Evolutionary conservation across 2,113 vertebrate species (phyloP).

Genomic region (Athene noctua): DNA sequence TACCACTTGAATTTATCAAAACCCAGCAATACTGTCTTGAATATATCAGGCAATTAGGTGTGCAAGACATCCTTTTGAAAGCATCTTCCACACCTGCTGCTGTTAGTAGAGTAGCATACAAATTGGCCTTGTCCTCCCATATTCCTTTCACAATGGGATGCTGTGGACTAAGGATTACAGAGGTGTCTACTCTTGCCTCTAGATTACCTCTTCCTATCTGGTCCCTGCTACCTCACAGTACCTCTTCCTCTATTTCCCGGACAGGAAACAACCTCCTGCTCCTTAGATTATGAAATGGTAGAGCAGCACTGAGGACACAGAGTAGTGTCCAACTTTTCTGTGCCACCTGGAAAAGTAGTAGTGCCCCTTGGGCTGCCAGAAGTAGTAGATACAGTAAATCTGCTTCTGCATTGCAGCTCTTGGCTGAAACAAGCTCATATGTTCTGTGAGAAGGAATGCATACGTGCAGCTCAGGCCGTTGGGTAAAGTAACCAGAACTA

Average conservation of each 20-base stretch:
- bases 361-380: not conserved
- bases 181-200: accelerated
- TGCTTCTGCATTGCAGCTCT: not conserved
- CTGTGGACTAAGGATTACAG: not conserved
- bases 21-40: not conserved
- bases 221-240: not conserved
- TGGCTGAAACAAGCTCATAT: not conserved
- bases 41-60: not conserved
- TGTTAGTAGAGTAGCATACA: not conserved
- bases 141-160: not conserved
- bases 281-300: not conserved
- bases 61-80: not conserved
- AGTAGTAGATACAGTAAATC: not conserved
- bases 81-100: not conserved
- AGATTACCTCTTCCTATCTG: not conserved
- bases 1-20: not conserved
- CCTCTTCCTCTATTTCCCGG: not conserved
- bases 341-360: not conserved
- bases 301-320: not conserved
- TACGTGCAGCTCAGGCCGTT: not conserved
- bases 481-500: not conserved
- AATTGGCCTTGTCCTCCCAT: not conserved
- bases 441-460: not conserved
- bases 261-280: not conserved
- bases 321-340: not conserved